Conservation (phyloP, 2,113 vertebrate genomes). For the Lamprotornis superbus region DNA sequence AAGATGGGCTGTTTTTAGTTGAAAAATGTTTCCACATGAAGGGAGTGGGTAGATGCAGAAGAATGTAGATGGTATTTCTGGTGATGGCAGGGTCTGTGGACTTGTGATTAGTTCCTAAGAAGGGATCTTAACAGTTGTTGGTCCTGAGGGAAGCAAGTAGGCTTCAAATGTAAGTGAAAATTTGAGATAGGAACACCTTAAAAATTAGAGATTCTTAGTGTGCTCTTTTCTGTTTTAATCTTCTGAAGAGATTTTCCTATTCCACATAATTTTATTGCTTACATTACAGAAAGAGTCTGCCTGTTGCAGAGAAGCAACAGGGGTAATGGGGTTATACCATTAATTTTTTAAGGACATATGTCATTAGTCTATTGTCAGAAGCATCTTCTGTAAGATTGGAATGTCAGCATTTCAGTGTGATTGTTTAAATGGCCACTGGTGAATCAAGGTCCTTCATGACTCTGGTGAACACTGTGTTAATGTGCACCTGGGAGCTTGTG, state of each 20-base stretch:
- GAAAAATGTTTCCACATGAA: background rate
- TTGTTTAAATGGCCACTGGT: background rate
- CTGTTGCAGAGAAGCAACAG: background rate
- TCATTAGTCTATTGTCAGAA: background rate
- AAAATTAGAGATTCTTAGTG: background rate
- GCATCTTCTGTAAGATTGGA: background rate
- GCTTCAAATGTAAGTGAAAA: background rate
- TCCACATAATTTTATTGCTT: background rate
- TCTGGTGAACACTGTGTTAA: background rate
- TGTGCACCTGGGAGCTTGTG: background rate
- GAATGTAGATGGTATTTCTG: background rate
- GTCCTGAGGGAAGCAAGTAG: background rate
- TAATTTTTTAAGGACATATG: background rate
- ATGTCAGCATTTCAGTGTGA: background rate
- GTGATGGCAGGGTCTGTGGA: background rate
- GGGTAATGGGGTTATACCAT: background rate
- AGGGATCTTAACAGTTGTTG: background rate
- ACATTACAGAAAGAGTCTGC: background rate
- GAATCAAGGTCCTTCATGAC: background rate
- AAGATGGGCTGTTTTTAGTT: background rate
- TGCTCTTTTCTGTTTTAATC: background rate
- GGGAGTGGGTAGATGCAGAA: background rate
- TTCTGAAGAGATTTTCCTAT: background rate
- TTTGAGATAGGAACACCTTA: background rate
- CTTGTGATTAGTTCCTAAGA: background rate